A percentile compares a stretch with the other conserved stretches of the same genome.
These are phyloP conservation scores for Drosophila tanythrix DNA, from an alignment of 2,888 invertebrate species.

Conservation along the genomic window DNA sequence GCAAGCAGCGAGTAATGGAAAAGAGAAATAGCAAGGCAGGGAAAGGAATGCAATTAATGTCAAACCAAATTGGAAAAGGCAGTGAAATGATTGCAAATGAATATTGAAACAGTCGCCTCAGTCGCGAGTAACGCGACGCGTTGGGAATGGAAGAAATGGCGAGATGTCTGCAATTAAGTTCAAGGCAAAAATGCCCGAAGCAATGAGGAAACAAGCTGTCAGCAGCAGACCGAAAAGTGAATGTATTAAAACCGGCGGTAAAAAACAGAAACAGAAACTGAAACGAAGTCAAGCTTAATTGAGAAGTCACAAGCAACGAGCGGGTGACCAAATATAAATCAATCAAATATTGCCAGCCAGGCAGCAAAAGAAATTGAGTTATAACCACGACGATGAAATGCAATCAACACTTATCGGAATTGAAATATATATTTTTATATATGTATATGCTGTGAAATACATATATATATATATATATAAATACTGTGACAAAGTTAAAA, in stretches of 20 bases:
- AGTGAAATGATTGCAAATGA: conserved; percentile 17
- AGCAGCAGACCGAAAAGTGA: conserved; percentile 29
- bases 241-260: conserved; percentile 50
- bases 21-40: neutral
- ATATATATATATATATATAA: neutral
- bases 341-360: conserved; percentile 37
- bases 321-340: conserved; percentile 41
- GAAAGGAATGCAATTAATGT: neutral
- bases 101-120: conserved; percentile 18
- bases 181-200: conserved; percentile 21
- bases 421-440: neutral
- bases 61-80: conserved; percentile 5
- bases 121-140: conserved; percentile 1
- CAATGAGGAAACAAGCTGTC: conserved; percentile 27
- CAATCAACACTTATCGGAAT: neutral
- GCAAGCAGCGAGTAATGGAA: neutral
- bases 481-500: neutral
- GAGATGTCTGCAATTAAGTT: conserved; percentile 39
- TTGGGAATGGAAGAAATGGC: neutral
- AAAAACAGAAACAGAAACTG: conserved; percentile 10
- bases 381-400: conserved; percentile 27
- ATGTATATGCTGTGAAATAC: neutral
- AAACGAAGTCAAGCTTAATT: conserved; percentile 52
- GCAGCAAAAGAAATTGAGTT: conserved; percentile 49
- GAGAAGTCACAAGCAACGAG: conserved; percentile 30